These are phyloP conservation scores for Synergus gifuensis DNA, from an alignment of 2,888 invertebrate species.

Conservation along the genomic window DNA sequence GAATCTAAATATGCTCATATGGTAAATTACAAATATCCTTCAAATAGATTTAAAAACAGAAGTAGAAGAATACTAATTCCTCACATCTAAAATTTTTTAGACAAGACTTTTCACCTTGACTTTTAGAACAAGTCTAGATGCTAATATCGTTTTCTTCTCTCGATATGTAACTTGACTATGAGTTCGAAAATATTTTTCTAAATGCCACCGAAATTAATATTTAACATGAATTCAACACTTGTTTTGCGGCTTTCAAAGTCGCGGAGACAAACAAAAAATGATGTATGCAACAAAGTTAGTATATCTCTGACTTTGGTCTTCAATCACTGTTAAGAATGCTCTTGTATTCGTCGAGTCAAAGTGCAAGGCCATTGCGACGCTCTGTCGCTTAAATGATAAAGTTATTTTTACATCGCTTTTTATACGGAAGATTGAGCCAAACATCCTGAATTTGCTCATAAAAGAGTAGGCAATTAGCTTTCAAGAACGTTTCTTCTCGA, in stretches of 20 bases:
- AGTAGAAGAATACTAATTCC: neutral
- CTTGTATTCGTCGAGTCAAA: slow-evolving; percentile 56
- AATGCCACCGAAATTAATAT: slow-evolving; percentile 1
- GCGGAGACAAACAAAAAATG: slow-evolving; percentile 27
- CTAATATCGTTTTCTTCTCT: slow-evolving; percentile 16
- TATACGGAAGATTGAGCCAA: slow-evolving; percentile 23
- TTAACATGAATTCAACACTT: slow-evolving; percentile 34
- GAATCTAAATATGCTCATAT: too few species aligned
- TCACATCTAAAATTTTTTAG: slow-evolving; percentile 1
- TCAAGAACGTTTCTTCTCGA: slow-evolving; percentile 3
- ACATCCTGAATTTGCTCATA: slow-evolving; percentile 15
- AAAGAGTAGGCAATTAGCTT: neutral
- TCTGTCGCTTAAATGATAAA: slow-evolving; percentile 30
- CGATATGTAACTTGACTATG: neutral
- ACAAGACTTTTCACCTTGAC: slow-evolving; percentile 39
- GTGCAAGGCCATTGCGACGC: slow-evolving; percentile 54
- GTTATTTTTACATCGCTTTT: slow-evolving; percentile 32
- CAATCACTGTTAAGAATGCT: slow-evolving; percentile 46
- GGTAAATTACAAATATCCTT: too few species aligned
- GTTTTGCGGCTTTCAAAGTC: slow-evolving; percentile 13
- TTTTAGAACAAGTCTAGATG: slow-evolving; percentile 24
- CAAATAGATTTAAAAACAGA: too few species aligned
- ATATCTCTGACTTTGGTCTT: slow-evolving; percentile 53
- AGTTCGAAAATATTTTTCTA: neutral
- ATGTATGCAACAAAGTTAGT: neutral